Percentiles rank a stretch among this genome's conserved stretches.
Conservation (phyloP, 2,797 vertebrate species). For the Sus cebifrons region DNA sequence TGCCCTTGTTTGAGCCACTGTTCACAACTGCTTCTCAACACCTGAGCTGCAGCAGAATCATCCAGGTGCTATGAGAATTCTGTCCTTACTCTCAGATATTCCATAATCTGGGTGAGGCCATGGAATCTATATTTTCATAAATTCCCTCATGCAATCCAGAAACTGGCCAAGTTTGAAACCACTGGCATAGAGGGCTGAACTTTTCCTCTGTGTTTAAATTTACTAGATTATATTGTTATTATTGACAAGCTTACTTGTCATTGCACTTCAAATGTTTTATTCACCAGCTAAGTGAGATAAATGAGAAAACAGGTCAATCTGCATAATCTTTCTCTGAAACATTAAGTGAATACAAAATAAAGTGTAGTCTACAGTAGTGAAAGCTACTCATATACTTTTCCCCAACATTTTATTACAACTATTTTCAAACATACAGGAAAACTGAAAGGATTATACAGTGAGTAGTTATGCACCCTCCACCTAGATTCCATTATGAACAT, state of each 20-base stretch:
- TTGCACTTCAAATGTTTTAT: background rate
- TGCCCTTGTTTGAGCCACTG: background rate
- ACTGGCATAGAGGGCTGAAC: background rate
- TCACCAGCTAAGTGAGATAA: slow-evolving; percentile 30
- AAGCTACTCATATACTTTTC: background rate
- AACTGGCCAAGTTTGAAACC: background rate
- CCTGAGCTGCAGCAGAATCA: background rate
- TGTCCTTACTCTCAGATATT: background rate
- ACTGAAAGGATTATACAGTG: background rate
- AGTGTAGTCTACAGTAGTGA: background rate
- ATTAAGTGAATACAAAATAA: slow-evolving; percentile 28
- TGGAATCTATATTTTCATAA: background rate
- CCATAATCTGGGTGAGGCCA: background rate
- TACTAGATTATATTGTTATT: background rate
- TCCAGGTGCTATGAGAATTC: background rate
- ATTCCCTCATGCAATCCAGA: background rate
- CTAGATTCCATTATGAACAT: background rate
- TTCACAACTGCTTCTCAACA: background rate
- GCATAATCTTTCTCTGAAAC: background rate
- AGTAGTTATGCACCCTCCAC: background rate
- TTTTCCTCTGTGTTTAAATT: background rate
- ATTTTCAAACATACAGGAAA: background rate
- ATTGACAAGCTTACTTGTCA: background rate
- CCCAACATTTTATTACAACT: background rate
- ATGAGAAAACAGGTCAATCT: background rate